Base-by-base conservation (phyloP, 2,888 invertebrate genomes). In the Agonopterix subpropinquella region DNA sequence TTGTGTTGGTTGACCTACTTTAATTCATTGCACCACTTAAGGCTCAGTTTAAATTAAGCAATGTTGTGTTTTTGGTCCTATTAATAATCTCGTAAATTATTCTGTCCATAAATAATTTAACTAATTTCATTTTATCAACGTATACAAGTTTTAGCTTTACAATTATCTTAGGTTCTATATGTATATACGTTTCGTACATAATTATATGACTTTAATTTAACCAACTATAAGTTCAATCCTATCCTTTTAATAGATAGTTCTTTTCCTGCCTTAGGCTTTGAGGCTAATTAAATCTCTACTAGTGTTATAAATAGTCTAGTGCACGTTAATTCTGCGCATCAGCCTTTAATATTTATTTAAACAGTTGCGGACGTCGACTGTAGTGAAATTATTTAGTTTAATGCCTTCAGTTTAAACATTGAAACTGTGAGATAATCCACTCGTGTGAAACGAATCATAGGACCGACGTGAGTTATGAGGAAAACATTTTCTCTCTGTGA, bases 281-380 rank as follows among this genome's bases (percentile, higher is more conserved):
- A 28, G 28, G 28, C 28, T 28, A 28, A 28, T 28, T 5, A 7
- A 28, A 28, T 28, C 28, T 28, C 28, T 4, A 28, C 28, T 28
- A 5, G 28, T 28, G 5, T 28, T 28, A 28, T 28, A 36, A 36
- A n/a, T n/a, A 37, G 37, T 37, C n/a, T 39, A 39, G 39, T 39
- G 39, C 39, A 39, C 9, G 28, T 28, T 28, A 28, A 28, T 7
- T 28, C 28, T 28, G 28, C 28, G 28, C 9, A 39, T n/a, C 39
- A 39, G 39, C 39, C 39, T 39, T 28, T 39, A 39, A 45, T 55
- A 57, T 55, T 55, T 72, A 64, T 79, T 74, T 73, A 55, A 61
- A 69, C 72, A 77, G 74, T 64, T 75, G 77, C 62, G 70, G 73
- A 76, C 69, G 69, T 64, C 73, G 75, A 72, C 71, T 67, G 45